These are phyloP conservation scores for Eptesicus fuscus DNA, from an alignment of 2,113 vertebrate genomes.

Conservation along the genomic window DNA sequence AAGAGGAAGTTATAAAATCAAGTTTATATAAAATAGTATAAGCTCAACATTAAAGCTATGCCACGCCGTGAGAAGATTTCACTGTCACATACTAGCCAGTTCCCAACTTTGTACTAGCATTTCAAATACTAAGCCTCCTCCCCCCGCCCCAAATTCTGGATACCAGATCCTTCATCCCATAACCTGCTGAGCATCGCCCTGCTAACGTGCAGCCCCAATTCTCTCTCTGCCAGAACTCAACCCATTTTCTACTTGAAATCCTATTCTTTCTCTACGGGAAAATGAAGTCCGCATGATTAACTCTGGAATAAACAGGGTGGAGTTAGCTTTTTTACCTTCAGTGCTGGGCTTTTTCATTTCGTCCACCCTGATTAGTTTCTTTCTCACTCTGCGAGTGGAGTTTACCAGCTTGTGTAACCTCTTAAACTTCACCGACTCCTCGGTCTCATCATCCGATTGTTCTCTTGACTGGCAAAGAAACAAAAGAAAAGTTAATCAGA, in stretches of 20 bases:
- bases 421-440: constrained; percentile 98
- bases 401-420: constrained; percentile 98
- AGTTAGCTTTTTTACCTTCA: constrained; percentile 85
- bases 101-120: background rate
- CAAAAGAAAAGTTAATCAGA: constrained; percentile 79
- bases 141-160: background rate
- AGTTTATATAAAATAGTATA: background rate
- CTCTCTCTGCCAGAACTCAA: background rate
- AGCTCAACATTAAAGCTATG: background rate
- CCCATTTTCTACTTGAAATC: background rate
- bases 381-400: constrained; percentile 95
- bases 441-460: constrained; percentile 97
- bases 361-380: constrained; percentile 97
- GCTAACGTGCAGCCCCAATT: background rate
- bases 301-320: background rate
- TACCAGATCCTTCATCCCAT: background rate
- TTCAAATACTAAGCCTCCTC: background rate
- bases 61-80: background rate
- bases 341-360: constrained; percentile 93
- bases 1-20: background rate
- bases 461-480: constrained; percentile 93
- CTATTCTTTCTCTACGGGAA: constrained; percentile 11
- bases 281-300: background rate
- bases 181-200: background rate
- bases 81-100: background rate